phyloP scores from a whole-genome alignment of 2,888 invertebrate genomes.

The Heteromurus nitidus region DNA sequence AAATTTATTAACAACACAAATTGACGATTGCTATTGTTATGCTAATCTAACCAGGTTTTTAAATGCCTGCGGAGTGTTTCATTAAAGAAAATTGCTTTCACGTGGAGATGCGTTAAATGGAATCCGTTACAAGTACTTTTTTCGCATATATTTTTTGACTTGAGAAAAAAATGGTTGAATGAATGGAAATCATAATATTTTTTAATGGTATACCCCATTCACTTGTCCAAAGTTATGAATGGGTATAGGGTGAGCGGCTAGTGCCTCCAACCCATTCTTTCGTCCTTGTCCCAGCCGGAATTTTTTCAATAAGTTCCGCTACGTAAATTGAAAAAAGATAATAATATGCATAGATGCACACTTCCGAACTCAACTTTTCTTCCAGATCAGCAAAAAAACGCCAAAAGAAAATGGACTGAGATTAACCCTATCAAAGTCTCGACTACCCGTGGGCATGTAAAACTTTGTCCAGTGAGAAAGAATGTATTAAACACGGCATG shows the following conservation, averaged over 20 bases:
- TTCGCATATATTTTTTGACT: too few relatives aligned
- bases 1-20: too few relatives aligned
- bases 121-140: not conserved
- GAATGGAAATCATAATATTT: not conserved
- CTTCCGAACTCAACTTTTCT: not conserved
- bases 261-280: too few relatives aligned
- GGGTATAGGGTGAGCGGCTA: not conserved
- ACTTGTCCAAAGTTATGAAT: not conserved
- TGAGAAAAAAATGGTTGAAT: not conserved
- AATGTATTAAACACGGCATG: too few relatives aligned
- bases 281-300: not conserved
- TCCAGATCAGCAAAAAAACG: too few relatives aligned
- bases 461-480: too few relatives aligned
- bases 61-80: conserved; percentile 12
- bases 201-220: not conserved
- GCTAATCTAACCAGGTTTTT: not conserved
- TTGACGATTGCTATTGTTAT: too few relatives aligned
- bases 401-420: too few relatives aligned
- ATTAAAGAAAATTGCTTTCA: conserved; percentile 2
- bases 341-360: not conserved
- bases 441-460: too few relatives aligned
- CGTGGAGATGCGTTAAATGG: not conserved
- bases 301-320: conserved; percentile 15
- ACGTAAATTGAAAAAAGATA: conserved; percentile 12
- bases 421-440: too few relatives aligned